A percentile compares a stretch with the other conserved stretches of the same genome.
Evolutionary conservation across 2,888 invertebrate genomes (phyloP).

Genomic region (Polydrusus cervinus): DNA sequence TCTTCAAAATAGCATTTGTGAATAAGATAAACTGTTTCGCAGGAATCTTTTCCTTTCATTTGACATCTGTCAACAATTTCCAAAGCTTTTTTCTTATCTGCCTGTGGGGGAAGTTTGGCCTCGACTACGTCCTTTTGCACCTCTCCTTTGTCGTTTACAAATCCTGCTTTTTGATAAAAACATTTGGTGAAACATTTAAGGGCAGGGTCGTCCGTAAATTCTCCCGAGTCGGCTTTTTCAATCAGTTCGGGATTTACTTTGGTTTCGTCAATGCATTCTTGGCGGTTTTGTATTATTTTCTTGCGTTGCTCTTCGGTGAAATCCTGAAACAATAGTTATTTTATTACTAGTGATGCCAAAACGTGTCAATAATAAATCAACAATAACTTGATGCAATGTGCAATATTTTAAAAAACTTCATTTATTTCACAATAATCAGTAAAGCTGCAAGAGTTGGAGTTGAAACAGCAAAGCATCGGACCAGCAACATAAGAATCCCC

Average conservation of each 20-base stretch:
- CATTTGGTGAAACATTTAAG: slow-evolving; percentile 63
- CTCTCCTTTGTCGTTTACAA: slow-evolving; percentile 59
- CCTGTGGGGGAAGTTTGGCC: slow-evolving; percentile 58
- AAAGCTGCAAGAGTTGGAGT: too few species aligned
- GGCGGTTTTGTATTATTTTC: slow-evolving; percentile 57
- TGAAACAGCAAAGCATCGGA: too few species aligned
- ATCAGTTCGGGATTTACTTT: slow-evolving; percentile 60
- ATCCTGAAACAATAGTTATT: slow-evolving; percentile 49
- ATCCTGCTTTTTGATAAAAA: slow-evolving; percentile 62
- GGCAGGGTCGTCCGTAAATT: slow-evolving; percentile 60
- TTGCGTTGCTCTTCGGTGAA: slow-evolving; percentile 58
- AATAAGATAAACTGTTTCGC: slow-evolving; percentile 61
- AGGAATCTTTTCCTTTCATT: slow-evolving; percentile 59
- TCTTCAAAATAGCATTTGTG: slow-evolving; percentile 62
- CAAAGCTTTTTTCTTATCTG: slow-evolving; percentile 59
- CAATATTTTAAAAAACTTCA: too few species aligned
- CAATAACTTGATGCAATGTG: too few species aligned
- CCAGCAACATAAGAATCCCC: too few species aligned
- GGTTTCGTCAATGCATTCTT: slow-evolving; percentile 59
- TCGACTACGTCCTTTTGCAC: slow-evolving; percentile 59
- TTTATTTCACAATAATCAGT: too few species aligned
- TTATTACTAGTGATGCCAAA: not conserved
- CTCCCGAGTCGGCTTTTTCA: slow-evolving; percentile 60
- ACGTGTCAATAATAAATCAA: too few species aligned
- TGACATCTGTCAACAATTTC: slow-evolving; percentile 60